Conservation (phyloP, 1,140 invertebrate species). For the Trichoplusia ni region DNA sequence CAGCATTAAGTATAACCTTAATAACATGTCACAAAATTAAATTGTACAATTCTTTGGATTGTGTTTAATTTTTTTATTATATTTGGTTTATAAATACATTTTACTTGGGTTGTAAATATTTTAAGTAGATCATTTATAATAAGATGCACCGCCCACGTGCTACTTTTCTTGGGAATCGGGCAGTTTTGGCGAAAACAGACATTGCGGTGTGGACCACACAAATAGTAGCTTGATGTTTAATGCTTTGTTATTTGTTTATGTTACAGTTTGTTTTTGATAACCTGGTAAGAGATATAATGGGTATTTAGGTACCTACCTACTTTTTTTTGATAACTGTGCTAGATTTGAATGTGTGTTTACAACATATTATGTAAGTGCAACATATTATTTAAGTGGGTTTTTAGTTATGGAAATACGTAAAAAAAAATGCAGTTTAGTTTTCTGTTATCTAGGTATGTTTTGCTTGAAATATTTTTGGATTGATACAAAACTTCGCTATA, state of each 20-base stretch:
- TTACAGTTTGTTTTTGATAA: no score
- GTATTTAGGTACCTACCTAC: no score
- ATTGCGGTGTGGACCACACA: conserved; percentile 50
- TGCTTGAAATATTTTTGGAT: no score
- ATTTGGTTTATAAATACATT: neutral
- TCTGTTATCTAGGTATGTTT: no score
- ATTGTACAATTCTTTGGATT: no score
- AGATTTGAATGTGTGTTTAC: no score
- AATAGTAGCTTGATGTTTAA: conserved; percentile 41
- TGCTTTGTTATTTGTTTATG: conserved; percentile 24
- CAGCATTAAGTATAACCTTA: neutral
- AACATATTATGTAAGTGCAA: no score
- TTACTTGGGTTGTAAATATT: conserved; percentile 5
- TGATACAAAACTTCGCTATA: neutral
- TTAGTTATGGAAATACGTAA: no score
- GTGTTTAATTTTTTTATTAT: neutral
- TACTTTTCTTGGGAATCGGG: conserved; percentile 43
- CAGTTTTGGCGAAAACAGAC: conserved; percentile 33
- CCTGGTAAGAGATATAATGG: no score
- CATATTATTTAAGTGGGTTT: no score
- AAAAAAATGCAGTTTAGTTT: no score
- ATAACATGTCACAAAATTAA: neutral
- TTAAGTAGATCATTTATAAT: conserved; percentile 9
- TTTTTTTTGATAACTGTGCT: no score
- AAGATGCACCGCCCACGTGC: conserved; percentile 18